Evolutionary conservation across 2,113 vertebrate species (phyloP), one percentile per base, ranked within the genome.

Genomic region (Nerophis ophidion): DNA sequence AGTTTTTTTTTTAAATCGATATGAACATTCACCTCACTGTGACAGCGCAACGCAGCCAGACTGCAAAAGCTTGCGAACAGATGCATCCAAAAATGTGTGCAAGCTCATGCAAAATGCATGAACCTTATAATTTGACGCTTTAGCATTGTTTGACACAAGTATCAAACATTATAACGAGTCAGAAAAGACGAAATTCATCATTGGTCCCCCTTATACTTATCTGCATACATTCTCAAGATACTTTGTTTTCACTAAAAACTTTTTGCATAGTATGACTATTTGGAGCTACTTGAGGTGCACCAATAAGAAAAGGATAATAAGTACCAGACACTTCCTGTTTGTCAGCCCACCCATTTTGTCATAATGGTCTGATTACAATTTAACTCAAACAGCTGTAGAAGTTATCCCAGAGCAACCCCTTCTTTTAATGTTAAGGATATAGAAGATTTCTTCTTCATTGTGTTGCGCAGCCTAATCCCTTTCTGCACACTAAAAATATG

Each of bases 341-440:
- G 52, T 69, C 62, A 51, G 66, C 66, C 68, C 72, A 79, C 65
- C 44, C 65, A 44, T 56, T 19, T 57, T 11, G 46, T 33, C 38
- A 40, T 42, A 50, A 63, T 69, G 69, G 55, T 63, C 68, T 66
- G 57, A 63, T 35, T 47, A 9, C 65, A 70, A 79, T 65, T 54
- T 71, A 36, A 46, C 56, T 52, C 17, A 7, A 57, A 44, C 64
- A 72, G 75, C 68, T 76, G 68, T 48, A 66, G 9, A 46, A 51
- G 53, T 48, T 70, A 50, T 4, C 35, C 34, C 8, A 9, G 2
- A 3, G 40, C 51, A 62, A 57, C 68, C 60, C 47, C 65, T 70
- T 57, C 45, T 72, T 57, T 62, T 59, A 51, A 51, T 8, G 13
- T 26, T 36, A 9, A 62, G 57, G 48, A 13, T 48, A 33, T 34